Evolutionary conservation across 92 coral and sea anemone species (phyloP).

Genomic region (Zoanthus sansibaricus): DNA sequence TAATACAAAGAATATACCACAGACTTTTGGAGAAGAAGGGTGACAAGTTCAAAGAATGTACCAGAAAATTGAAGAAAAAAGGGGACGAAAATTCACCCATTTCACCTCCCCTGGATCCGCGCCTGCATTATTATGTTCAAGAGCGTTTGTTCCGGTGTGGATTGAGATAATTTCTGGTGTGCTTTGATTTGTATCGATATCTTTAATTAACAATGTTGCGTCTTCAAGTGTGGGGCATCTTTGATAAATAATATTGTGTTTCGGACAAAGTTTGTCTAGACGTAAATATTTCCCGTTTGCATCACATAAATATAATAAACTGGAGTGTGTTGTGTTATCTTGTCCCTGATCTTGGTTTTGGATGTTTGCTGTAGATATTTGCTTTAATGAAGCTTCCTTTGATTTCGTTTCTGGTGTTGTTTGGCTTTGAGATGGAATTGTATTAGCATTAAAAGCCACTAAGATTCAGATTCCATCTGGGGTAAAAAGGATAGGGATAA

Average conservation of each 20-base stretch:
- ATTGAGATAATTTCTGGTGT: conserved; percentile 23
- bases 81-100: too few relatives aligned
- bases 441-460: background rate
- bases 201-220: background rate
- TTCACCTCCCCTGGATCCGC: too few relatives aligned
- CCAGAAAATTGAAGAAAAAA: too few relatives aligned
- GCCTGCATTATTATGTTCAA: conserved; percentile 9
- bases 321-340: background rate
- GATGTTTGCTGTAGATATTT: background rate
- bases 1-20: too few relatives aligned
- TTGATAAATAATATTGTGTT: background rate
- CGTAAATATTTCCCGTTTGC: background rate
- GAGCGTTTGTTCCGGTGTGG: conserved; percentile 49
- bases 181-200: conserved; percentile 10
- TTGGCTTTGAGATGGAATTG: background rate
- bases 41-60: too few relatives aligned
- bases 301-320: background rate
- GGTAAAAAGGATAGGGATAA: too few relatives aligned
- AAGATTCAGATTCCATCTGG: too few relatives aligned
- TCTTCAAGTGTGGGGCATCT: background rate
- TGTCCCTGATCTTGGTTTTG: background rate
- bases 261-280: background rate
- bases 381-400: background rate
- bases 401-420: conserved; percentile 2
- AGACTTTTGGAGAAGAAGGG: too few relatives aligned